These are phyloP conservation scores for Centropus bengalensis DNA, from an alignment of 2,113 vertebrate species.

Conservation along the genomic window DNA sequence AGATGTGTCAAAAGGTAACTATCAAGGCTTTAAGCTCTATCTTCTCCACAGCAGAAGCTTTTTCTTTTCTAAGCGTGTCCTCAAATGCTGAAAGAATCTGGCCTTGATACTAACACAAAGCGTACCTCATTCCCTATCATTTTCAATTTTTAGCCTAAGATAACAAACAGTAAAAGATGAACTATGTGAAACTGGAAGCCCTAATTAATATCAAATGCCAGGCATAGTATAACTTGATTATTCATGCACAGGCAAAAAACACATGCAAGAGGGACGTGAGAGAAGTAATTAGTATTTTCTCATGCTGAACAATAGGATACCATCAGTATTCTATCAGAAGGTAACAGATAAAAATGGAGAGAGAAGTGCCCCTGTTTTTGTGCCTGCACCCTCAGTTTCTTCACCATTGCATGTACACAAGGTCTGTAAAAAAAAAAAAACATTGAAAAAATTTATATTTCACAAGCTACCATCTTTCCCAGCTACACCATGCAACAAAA, in stretches of 20 bases:
- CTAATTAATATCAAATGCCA: background rate
- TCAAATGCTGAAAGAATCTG: background rate
- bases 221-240: background rate
- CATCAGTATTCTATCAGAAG: background rate
- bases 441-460: background rate
- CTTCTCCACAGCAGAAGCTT: background rate
- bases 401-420: background rate
- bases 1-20: conserved; percentile 20
- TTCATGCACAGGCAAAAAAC: background rate
- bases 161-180: background rate
- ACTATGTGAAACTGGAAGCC: background rate
- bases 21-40: background rate
- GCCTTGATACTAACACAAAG: background rate
- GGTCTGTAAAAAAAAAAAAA: background rate
- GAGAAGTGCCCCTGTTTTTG: background rate
- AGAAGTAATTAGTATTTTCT: background rate
- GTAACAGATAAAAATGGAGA: background rate
- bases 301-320: background rate
- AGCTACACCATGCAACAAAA: background rate
- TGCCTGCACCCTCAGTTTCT: background rate
- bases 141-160: background rate
- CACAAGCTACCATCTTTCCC: background rate
- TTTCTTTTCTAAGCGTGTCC: background rate
- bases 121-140: background rate
- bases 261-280: background rate